phyloP scores from a whole-genome alignment of 2,113 vertebrate genomes.

The Leucopternis melanops region DNA sequence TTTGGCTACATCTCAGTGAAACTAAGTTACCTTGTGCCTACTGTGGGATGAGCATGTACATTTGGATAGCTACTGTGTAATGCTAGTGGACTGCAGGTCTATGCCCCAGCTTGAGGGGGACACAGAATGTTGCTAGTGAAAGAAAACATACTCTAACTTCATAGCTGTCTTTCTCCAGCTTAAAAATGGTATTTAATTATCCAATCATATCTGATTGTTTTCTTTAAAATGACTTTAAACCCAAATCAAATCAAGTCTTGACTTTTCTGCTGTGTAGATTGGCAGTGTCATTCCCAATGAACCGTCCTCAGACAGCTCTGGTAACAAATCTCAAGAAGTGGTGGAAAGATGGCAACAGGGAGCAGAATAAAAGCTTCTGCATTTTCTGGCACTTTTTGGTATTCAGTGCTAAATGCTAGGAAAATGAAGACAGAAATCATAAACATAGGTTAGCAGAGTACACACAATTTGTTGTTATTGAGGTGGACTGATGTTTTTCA shows the following conservation, averaged over 20 bases:
- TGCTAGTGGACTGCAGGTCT: neutral
- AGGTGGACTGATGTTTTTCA: neutral
- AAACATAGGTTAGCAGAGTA: neutral
- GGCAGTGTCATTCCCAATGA: neutral
- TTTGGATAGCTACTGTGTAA: neutral
- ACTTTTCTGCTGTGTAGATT: neutral
- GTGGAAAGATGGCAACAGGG: neutral
- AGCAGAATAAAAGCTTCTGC: neutral
- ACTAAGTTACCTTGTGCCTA: neutral
- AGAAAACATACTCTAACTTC: neutral
- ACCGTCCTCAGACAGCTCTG: neutral
- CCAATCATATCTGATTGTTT: neutral
- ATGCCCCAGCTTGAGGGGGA: fast-evolving
- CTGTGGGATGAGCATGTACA: neutral
- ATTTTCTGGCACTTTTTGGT: neutral
- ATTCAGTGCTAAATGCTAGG: neutral
- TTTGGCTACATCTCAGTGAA: neutral
- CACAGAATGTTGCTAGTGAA: neutral
- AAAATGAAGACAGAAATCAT: neutral
- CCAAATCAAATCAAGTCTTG: neutral
- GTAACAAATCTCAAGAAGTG: neutral
- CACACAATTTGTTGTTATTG: neutral
- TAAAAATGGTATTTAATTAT: neutral
- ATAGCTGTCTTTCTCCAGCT: neutral
- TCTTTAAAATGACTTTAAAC: neutral